Conservation (phyloP, 2,888 invertebrate genomes). For the Drosophila monieri region DNA sequence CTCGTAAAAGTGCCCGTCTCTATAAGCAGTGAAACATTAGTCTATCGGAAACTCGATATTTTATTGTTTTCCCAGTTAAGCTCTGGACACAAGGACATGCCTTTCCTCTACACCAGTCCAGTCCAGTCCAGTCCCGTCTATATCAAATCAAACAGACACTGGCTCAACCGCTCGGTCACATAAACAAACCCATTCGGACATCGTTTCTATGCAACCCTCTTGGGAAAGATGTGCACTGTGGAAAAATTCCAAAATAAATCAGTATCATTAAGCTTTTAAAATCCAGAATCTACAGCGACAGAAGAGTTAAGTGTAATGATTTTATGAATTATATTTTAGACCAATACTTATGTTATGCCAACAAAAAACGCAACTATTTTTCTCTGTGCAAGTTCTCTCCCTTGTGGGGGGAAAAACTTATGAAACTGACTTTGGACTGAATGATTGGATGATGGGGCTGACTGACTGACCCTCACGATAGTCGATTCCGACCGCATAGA, state of each 20-base stretch:
- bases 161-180: slow-evolving; percentile 24
- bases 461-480: slow-evolving; percentile 38
- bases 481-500: slow-evolving; percentile 48
- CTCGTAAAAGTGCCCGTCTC: slow-evolving; percentile 47
- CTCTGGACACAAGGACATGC: slow-evolving; percentile 47
- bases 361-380: not conserved
- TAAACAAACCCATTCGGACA: slow-evolving; percentile 41
- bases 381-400: slow-evolving; percentile 14
- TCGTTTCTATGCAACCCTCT: slow-evolving; percentile 33
- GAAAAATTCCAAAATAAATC: not conserved
- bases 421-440: slow-evolving; percentile 42
- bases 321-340: no score
- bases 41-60: slow-evolving; percentile 52
- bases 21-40: slow-evolving; percentile 51
- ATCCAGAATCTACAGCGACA: not conserved
- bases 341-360: no score
- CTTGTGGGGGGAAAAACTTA: slow-evolving; percentile 53
- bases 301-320: no score
- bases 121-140: slow-evolving; percentile 27
- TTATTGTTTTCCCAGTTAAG: slow-evolving; percentile 52
- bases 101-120: slow-evolving; percentile 13
- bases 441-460: slow-evolving; percentile 40
- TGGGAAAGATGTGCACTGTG: slow-evolving; percentile 27
- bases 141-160: slow-evolving; percentile 52
- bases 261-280: not conserved